Base-by-base conservation (phyloP, 2,888 invertebrate species). In the Callinectes sapidus region DNA sequence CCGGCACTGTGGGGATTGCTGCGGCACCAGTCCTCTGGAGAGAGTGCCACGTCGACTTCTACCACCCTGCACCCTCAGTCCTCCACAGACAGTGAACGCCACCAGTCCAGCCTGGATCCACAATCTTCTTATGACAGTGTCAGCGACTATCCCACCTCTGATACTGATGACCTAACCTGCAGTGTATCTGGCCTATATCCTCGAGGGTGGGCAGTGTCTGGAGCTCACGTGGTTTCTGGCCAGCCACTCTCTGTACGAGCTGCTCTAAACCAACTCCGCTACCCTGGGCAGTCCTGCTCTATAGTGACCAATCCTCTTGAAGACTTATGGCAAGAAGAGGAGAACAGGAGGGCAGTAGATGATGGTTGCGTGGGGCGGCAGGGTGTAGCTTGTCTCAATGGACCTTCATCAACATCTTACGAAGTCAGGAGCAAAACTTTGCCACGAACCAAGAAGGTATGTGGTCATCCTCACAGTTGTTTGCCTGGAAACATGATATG, bases 191-290 rank as follows among this genome's bases (percentile, higher is more conserved):
- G 89, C 18, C 90, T 94, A 39, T 94, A 93, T 28, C 94, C 94
- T n/a, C 90, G 94, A 91, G 94, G 94, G 32, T 94, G 94, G 94
- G 94, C 94, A 61, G 90, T 94, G 16, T 93, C 93, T 42, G 94
- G 94, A 5, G 89, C 91, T 18, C 89, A 90, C 28, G 91, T 94
- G 39, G 81, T 93, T 3, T 91, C 93, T n/a, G 94, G 94, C 23
- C 93, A 93, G 87, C 93, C 94, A n/a, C 88, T 94, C 14, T 91
- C 92, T 18, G 92, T 92, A 48, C 87, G 92, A 23, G 92, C 90
- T 28, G 92, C 90, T 28, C 42, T 92, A 3, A 91, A 89, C 35
- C 89, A 92, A 10, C n/a, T 90, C 23, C 77, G 85, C 48, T 87
- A 54, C 28, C 89, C 91, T 54, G 81, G 87, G 2, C 88, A 90